A percentile compares a stretch with the other conserved stretches of the same genome.
phyloP scores from a whole-genome alignment of 1,140 invertebrate genomes.

The Rhopalosiphum maidis region DNA sequence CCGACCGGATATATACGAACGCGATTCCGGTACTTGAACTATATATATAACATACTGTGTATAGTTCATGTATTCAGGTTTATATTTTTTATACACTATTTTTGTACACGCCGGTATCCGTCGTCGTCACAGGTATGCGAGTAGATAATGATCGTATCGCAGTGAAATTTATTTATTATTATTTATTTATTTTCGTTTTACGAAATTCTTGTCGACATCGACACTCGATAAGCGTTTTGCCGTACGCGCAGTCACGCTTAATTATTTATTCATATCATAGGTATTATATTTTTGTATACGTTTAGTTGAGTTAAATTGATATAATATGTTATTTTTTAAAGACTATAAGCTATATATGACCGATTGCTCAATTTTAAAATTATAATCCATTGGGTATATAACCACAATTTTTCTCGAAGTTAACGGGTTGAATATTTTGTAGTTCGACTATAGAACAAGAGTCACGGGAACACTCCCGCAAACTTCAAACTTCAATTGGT shows the following conservation, averaged over 20 bases:
- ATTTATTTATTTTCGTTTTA: not conserved
- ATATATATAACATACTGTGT: too few species aligned
- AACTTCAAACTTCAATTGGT: not conserved
- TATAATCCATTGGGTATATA: not conserved
- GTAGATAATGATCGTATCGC: not conserved
- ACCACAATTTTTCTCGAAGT: not conserved
- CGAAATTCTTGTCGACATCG: not conserved
- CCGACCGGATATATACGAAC: too few species aligned
- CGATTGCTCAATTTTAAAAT: not conserved
- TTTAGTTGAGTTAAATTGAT: not conserved
- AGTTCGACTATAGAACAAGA: not conserved
- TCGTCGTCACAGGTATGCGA: not conserved
- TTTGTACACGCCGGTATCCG: not conserved
- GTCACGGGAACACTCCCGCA: not conserved
- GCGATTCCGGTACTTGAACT: too few species aligned
- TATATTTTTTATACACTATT: too few species aligned
- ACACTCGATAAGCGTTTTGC: not conserved
- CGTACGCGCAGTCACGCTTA: not conserved
- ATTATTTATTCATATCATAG: not conserved
- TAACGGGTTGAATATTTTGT: not conserved
- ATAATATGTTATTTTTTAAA: not conserved
- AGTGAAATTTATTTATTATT: not conserved
- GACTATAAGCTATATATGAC: not conserved
- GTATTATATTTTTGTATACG: not conserved
- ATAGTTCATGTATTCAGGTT: too few species aligned